Base-by-base conservation (phyloP, 2,888 invertebrate genomes). In the Harpagoxenus sublaevis region DNA sequence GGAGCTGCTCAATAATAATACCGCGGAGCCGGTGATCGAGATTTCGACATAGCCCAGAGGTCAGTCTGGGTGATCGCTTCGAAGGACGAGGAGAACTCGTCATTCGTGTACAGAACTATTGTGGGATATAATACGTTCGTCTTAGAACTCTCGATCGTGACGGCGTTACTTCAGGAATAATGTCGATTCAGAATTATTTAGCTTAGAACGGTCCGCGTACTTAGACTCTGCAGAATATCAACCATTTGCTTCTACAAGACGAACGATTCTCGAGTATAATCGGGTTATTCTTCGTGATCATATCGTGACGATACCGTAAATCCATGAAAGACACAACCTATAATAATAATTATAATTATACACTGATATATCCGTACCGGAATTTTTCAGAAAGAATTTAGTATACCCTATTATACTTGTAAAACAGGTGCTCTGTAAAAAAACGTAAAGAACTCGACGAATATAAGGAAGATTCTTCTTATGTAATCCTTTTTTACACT, bases 1-100 rank as follows among this genome's bases (percentile, higher is more conserved):
- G 74, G 96, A 96, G 88, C 93, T 96, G 84, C 93, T 96, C 77
- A 96, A 96, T 91, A 96, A 96, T 92, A 96, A 96, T 92, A 95
- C 94, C 18, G 90, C 95, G 3, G 96, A 96, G 89, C 96, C 96
- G 84, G 95, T 96, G 70, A 96, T 97, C 87, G 96, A 96, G 92
- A 96, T 96, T 90, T 95, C 96, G 81, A 96, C 96, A 95, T 96
- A 96, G 96, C 95, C 92, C 82, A 88, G 78, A 86, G 74, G 74
- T 84, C 81, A 71, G 28, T 60, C 79, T 42, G 85, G 53, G 63
- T 79, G 70, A 28, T 48, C 42, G 39, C 51, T 31, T 31, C 42
- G 35, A 55, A 57, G 62, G n/a, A 57, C 53, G 39, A 39, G 45
- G n/a, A 45, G 23, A 35, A 42, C 83, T 60, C 73, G 66, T 51